Evolutionary conservation across 2,797 vertebrate genomes (phyloP).

Genomic region (Scarus forsteni): DNA sequence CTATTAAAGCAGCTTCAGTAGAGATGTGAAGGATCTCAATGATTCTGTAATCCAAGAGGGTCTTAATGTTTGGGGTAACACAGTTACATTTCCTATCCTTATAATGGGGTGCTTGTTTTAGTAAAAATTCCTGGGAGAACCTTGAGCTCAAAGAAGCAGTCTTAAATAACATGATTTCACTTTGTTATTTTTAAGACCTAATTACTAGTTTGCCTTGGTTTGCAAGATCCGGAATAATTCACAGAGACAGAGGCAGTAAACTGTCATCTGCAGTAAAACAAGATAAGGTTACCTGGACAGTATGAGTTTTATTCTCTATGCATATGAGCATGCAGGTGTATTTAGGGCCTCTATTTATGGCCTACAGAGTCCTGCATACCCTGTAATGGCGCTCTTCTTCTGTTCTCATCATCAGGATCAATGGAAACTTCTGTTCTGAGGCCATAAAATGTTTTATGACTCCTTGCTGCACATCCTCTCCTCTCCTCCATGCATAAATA

Average conservation of each 20-base stretch:
- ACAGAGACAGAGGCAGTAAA: conserved; percentile 20
- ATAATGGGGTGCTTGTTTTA: too few species aligned
- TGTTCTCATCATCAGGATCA: conserved; percentile 56
- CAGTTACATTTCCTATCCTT: too few species aligned
- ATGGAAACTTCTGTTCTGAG: conserved; percentile 44
- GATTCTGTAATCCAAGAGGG: too few species aligned
- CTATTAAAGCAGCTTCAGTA: too few species aligned
- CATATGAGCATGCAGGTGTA: conserved; percentile 32
- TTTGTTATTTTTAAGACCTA: not conserved
- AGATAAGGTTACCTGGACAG: conserved; percentile 22
- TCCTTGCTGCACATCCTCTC: not conserved
- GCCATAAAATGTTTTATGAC: conserved; percentile 52
- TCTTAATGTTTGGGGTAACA: too few species aligned
- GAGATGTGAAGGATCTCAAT: too few species aligned
- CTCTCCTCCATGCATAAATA: conserved; percentile 26
- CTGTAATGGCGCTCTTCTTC: conserved; percentile 38
- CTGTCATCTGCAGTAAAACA: conserved; percentile 11
- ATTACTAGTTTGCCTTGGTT: not conserved
- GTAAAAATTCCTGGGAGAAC: not conserved
- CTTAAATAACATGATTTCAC: not conserved
- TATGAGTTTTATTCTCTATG: conserved; percentile 24
- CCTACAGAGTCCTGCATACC: conserved; percentile 1
- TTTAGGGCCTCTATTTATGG: conserved; percentile 32
- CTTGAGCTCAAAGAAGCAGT: not conserved
- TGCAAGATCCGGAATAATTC: not conserved